These are phyloP conservation scores for Eubasilissa regina DNA, from an alignment of 1,140 invertebrate genomes.

Conservation along the genomic window DNA sequence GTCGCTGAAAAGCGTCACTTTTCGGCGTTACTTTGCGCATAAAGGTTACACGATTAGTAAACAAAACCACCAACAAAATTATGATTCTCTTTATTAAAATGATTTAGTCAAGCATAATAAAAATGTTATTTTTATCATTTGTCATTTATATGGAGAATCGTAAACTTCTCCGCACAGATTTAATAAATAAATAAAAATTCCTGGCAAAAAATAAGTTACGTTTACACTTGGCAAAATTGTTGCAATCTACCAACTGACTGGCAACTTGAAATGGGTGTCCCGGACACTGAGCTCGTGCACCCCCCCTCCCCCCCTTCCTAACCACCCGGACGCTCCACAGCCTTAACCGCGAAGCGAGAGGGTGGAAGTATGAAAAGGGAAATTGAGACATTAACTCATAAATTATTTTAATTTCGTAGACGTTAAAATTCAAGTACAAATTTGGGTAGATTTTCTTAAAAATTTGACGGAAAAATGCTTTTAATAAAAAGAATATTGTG, in stretches of 20 bases:
- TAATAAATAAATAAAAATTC: background rate
- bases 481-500: too few species aligned
- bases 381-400: conserved; percentile 38
- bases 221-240: conserved; percentile 17
- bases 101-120: too few species aligned
- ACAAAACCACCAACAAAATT: too few species aligned
- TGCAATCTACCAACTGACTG: conserved; percentile 23
- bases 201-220: conserved; percentile 2
- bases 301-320: background rate
- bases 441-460: conserved; percentile 17
- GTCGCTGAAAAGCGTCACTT: too few species aligned
- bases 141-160: too few species aligned
- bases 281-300: background rate
- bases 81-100: too few species aligned
- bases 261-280: conserved; percentile 7
- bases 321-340: too few species aligned
- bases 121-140: too few species aligned
- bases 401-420: conserved; percentile 37
- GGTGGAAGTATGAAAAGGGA: conserved; percentile 24
- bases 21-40: too few species aligned
- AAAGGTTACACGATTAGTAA: too few species aligned
- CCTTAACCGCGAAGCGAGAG: background rate
- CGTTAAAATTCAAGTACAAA: conserved; percentile 1
- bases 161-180: background rate
- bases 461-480: too few species aligned